phyloP scores from a whole-genome alignment of 92 coral and sea anemone genomes.

The Plumapathes pennacea region DNA sequence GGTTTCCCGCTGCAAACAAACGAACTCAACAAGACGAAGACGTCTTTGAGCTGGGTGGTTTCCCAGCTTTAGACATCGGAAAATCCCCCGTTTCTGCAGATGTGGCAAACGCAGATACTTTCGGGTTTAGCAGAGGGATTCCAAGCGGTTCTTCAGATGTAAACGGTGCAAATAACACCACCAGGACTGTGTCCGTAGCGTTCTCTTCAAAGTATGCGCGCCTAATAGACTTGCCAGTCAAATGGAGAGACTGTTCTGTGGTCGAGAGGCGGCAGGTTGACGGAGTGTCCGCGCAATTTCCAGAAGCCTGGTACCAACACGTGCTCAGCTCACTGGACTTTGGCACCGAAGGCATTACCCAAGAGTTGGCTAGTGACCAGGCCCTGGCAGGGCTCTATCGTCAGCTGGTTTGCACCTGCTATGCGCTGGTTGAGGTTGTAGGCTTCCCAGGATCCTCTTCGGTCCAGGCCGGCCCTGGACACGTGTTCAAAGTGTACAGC shows the following conservation, averaged over 20 bases:
- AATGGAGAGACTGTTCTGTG: conserved; percentile 63
- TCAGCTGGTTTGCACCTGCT: conserved; percentile 67
- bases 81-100: conserved; percentile 28
- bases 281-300: conserved; percentile 53
- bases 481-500: conserved; percentile 63
- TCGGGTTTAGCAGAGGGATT: conserved; percentile 1
- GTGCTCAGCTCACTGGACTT: conserved; percentile 35
- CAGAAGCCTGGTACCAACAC: conserved; percentile 70
- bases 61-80: conserved; percentile 80
- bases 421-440: conserved; percentile 76
- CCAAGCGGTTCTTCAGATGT: not conserved
- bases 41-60: conserved; percentile 67
- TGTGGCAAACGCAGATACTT: not conserved
- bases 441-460: conserved; percentile 90
- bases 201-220: conserved; percentile 48
- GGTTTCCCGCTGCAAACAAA: conserved; percentile 25
- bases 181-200: conserved; percentile 1
- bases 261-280: conserved; percentile 38
- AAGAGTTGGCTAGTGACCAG: conserved; percentile 45
- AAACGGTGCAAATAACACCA: conserved; percentile 2
- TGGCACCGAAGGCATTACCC: conserved; percentile 29
- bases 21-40: conserved; percentile 48
- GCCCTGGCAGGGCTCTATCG: conserved; percentile 39
- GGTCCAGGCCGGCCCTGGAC: conserved; percentile 77
- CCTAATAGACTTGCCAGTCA: conserved; percentile 59